phyloP scores from a whole-genome alignment of 2,113 vertebrate species.

The Scartelaos histophorus region DNA sequence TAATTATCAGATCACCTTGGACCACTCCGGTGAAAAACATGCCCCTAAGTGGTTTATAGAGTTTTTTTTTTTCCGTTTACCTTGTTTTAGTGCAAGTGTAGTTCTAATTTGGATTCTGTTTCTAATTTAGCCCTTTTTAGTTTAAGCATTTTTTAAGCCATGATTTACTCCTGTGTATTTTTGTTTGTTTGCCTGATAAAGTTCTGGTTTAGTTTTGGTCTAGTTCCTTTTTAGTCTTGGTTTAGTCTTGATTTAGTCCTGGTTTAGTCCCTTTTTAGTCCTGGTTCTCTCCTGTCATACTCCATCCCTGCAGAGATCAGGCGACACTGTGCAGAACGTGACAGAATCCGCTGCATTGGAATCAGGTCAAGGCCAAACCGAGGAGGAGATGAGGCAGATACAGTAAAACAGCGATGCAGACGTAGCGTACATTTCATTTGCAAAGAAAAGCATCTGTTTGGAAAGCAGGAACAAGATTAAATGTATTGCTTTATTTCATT shows the following conservation, averaged over 20 bases:
- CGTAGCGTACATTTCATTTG: conserved; percentile 5
- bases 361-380: conserved; percentile 21
- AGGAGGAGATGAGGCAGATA: conserved; percentile 13
- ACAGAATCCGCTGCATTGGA: conserved; percentile 23
- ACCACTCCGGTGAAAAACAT: too few relatives aligned
- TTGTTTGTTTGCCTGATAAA: background rate
- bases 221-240: background rate
- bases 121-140: too few relatives aligned
- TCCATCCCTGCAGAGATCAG: conserved; percentile 96
- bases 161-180: background rate
- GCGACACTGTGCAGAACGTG: conserved; percentile 62
- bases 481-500: conserved; percentile 2
- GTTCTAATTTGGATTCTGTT: background rate
- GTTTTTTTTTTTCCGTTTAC: background rate
- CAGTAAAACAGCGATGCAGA: conserved; percentile 23
- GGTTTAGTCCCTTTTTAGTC: background rate
- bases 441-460: conserved; percentile 13
- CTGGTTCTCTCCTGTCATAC: background rate
- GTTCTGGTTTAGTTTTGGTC: background rate
- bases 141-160: background rate
- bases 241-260: background rate
- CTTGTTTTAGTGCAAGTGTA: background rate
- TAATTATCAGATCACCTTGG: too few relatives aligned
- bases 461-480: conserved; percentile 14
- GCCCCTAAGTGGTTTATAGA: too few relatives aligned